phyloP scores from a whole-genome alignment of 1,140 invertebrate species.

The Ostrea denselamellosa region DNA sequence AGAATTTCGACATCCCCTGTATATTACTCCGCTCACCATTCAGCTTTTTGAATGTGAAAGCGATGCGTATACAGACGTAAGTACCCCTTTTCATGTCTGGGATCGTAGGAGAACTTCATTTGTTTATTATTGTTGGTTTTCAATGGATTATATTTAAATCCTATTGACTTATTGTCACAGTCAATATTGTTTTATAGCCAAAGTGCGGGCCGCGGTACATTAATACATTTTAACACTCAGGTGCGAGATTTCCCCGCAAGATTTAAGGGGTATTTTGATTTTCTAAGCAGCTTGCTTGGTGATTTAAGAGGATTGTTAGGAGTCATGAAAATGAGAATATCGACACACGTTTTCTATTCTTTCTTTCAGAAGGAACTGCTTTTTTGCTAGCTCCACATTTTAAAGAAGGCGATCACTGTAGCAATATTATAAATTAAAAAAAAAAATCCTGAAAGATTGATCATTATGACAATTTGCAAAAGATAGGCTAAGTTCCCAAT shows the following conservation, averaged over 20 bases:
- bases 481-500: too few species aligned
- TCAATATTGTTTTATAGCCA: constrained; percentile 36
- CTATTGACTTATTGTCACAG: constrained; percentile 35
- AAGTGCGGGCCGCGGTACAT: constrained; percentile 14
- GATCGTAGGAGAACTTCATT: constrained; percentile 1
- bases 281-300: not conserved
- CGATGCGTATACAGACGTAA: not conserved
- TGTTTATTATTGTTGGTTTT: constrained; percentile 38
- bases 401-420: too few species aligned
- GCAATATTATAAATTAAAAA: not conserved
- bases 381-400: too few species aligned
- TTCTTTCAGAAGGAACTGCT: not conserved
- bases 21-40: not conserved
- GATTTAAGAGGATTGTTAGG: constrained; percentile 30
- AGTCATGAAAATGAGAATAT: not conserved
- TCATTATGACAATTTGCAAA: too few species aligned
- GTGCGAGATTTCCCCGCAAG: constrained; percentile 17
- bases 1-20: not conserved
- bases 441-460: not conserved
- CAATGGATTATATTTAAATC: constrained; percentile 39
- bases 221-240: constrained; percentile 38
- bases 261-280: constrained; percentile 12
- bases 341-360: constrained; percentile 16
- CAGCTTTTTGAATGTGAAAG: constrained; percentile 20
- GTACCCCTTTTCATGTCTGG: not conserved